phyloP scores from a whole-genome alignment of 1,140 invertebrate species.

The Drosophila mayri region DNA sequence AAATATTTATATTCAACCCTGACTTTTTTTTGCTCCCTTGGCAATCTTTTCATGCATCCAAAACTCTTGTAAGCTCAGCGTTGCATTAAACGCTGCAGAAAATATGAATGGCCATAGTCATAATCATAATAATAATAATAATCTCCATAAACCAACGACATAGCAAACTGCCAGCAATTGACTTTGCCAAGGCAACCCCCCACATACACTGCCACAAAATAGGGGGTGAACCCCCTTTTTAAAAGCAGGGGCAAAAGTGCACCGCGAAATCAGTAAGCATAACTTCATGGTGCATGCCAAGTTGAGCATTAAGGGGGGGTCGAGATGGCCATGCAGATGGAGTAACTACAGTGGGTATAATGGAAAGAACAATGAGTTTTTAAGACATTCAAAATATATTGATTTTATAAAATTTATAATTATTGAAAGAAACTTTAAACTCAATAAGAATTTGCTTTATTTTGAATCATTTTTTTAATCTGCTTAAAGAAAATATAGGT shows the following conservation, averaged over 20 bases:
- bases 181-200: constrained; percentile 50
- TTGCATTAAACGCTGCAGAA: constrained; percentile 64
- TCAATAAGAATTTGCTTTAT: no score
- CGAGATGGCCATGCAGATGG: constrained; percentile 10
- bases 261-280: constrained; percentile 53
- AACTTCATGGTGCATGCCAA: constrained; percentile 49
- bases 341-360: constrained; percentile 11
- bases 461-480: no score
- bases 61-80: constrained; percentile 47
- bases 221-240: neutral
- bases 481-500: neutral
- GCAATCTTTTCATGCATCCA: constrained; percentile 38
- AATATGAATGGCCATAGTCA: constrained; percentile 48
- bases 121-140: constrained; percentile 51
- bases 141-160: constrained; percentile 60
- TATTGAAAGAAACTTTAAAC: no score
- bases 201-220: constrained; percentile 8
- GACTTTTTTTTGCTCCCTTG: constrained; percentile 10
- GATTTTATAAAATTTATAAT: no score
- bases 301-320: constrained; percentile 29
- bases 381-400: neutral
- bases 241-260: constrained; percentile 24
- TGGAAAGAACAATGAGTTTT: neutral
- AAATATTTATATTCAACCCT: neutral
- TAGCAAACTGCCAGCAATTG: constrained; percentile 62